Conservation (phyloP, 2,888 invertebrate genomes). For the Spatulosminthurus flaviceps region DNA sequence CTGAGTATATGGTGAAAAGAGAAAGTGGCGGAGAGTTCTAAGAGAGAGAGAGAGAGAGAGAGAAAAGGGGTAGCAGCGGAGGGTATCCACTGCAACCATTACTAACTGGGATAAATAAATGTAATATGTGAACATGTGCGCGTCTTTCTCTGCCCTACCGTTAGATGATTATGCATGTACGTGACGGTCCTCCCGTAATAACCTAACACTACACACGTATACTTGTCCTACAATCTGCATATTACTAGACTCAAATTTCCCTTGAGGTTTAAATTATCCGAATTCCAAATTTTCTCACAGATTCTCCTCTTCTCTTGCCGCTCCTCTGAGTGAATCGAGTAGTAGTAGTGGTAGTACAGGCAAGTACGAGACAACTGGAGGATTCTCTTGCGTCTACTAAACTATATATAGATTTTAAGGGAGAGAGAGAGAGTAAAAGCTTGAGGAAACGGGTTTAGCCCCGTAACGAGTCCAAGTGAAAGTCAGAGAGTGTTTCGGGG, state of each 20-base stretch:
- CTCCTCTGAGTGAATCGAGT: neutral
- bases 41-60: neutral
- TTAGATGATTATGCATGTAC: neutral
- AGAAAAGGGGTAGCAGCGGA: neutral
- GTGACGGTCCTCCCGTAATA: too few species aligned
- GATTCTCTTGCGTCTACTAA: neutral
- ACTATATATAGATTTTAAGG: slow-evolving; percentile 4
- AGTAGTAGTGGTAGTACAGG: too few species aligned
- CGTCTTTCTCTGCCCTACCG: neutral
- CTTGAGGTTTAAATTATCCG: slow-evolving; percentile 35
- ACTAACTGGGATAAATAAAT: neutral
- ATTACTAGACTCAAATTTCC: slow-evolving; percentile 27
- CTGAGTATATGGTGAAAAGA: too few species aligned
- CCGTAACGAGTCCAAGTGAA: neutral
- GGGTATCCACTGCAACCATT: neutral
- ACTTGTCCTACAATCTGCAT: neutral
- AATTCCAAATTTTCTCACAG: slow-evolving; percentile 19
- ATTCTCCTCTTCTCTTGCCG: neutral
- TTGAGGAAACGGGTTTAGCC: slow-evolving; percentile 2
- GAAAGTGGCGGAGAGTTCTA: too few species aligned
- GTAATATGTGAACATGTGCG: neutral
- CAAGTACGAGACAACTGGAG: neutral
- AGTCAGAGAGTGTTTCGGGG: neutral
- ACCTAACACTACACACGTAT: neutral
- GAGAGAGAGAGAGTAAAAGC: too few species aligned